Base-by-base conservation (phyloP, 2,888 invertebrate genomes). In the Polydrusus tereticollis region DNA sequence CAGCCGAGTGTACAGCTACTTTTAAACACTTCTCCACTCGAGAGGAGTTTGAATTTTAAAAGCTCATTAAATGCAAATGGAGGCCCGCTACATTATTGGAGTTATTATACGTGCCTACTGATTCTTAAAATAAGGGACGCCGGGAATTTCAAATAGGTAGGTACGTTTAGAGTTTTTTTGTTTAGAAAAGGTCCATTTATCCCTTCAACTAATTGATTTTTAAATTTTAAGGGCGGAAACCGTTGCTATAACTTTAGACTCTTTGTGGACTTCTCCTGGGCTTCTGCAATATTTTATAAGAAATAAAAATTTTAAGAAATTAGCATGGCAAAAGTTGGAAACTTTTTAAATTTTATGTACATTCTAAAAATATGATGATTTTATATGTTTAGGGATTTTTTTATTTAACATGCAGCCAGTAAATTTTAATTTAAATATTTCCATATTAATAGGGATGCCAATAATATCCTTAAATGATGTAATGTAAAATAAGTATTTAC, bases 21-120 rank as follows among this genome's bases (percentile, higher is more conserved):
- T 66, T 69, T 69, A 66, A 72, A 72, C 58, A 63, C 68, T 72
- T 59, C 59, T 57, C 52, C 59, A 12, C 65, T 45, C 7, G 67
- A 70, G 62, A 63, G 63, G 47, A 80, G 78, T 79, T 79, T 80
- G 75, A 79, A 79, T 80, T 80, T 80, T 76, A 77, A 79, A 78
- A 78, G 77, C 76, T 79, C 79, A 80, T 81, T 81, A 80, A 80
- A 81, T 78, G 77, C 77, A 80, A 79, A 80, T 78, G 76, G 57
- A 69, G 68, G 70, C 33, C 64, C 38, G 68, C 69, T 70, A 70
- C 58, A 70, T 64, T 70, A 70, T 70, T 64, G 58, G 59, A 64
- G 69, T 64, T 70, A 70, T 70, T 70, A 69, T 69, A 69, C 69
- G 68, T 70, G 57, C 57, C 57, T 58, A 58, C 58, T 70, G 69